phyloP scores from a whole-genome alignment of 2,888 invertebrate species.

The Cheiracanthium punctorium region DNA sequence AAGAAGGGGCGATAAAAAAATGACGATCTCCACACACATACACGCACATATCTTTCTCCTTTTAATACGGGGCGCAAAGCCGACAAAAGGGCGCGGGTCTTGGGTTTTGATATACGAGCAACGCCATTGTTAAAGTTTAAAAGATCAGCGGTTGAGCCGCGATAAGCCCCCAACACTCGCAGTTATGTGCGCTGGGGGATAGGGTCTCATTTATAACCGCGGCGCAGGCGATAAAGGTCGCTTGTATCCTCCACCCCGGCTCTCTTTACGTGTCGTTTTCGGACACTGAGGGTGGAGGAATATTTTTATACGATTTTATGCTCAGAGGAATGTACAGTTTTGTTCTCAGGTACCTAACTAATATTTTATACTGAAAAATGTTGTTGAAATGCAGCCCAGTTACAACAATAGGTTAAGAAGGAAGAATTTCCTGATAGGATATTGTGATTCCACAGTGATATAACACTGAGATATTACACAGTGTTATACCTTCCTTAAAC shows the following conservation, averaged over 20 bases:
- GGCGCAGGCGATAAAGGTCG: slow-evolving; percentile 49
- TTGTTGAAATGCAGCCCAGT: too few relatives aligned
- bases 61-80: slow-evolving; percentile 40
- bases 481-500: too few relatives aligned
- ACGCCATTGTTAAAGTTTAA: slow-evolving; percentile 70
- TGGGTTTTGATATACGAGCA: slow-evolving; percentile 66
- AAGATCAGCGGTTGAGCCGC: slow-evolving; percentile 67
- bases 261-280: slow-evolving; percentile 7
- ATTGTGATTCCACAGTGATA: too few relatives aligned
- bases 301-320: too few relatives aligned
- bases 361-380: too few relatives aligned
- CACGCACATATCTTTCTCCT: slow-evolving; percentile 10
- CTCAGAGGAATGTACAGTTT: too few relatives aligned
- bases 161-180: slow-evolving; percentile 70
- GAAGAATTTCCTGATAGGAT: too few relatives aligned
- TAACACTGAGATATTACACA: too few relatives aligned
- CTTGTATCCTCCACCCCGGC: slow-evolving; percentile 10
- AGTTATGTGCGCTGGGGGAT: slow-evolving; percentile 65
- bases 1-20: slow-evolving; percentile 47
- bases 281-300: slow-evolving; percentile 46
- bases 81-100: slow-evolving; percentile 55
- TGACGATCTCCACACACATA: slow-evolving; percentile 6
- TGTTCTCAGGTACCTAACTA: too few relatives aligned
- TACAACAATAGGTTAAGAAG: too few relatives aligned
- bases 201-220: slow-evolving; percentile 67